Base-by-base conservation (phyloP, 2,888 invertebrate species). In the Nomada goodeniana region DNA sequence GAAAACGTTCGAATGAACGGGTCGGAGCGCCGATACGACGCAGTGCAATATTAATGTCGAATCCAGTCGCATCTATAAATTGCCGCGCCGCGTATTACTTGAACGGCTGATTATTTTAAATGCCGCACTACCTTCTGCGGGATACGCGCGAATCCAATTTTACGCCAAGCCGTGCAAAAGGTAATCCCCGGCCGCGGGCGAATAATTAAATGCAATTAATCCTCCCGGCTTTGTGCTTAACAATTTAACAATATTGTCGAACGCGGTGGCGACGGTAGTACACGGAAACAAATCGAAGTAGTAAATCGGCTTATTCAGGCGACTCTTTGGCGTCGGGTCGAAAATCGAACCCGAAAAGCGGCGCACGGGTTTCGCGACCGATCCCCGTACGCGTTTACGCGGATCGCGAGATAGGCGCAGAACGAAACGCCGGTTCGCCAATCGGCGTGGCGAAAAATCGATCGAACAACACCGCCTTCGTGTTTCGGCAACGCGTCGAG, bases 401-500 rank as follows among this genome's bases (percentile, higher is more conserved):
- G 68, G 63, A 75, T 23, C 50, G 26, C 63, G 68, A 18, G 29
- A 26, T 47, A 3, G 53, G 47, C 52, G 47, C n/a, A 44, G 47
- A 29, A 61, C 68, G 61, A 47, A 26, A 61, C 67, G 44, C 52
- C 52, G 55, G 42, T 64, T 52, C 23, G 72, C 50, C 63, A 57
- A 73, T 72, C 61, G 72, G 73, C 60, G 73, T 26, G 59, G 74
- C 70, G 70, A 67, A 71, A 71, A 57, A 77, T 72, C 80, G 80
- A 77, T 77, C 77, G 72, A 72, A 72, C 67, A 64, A 65, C 64
- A 52, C 71, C 71, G 47, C 36, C 67, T 70, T 67, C 67, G 42
- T 76, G 80, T 79, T 77, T 79, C 75, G 68, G 63, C 61, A 65
- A 50, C 72, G 73, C 80, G 74, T 80, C 65, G 64, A 65, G 74